Evolutionary conservation across 2,797 vertebrate species (phyloP), one percentile per base, ranked within the genome.

Genomic region (Buphagus erythrorhynchus): DNA sequence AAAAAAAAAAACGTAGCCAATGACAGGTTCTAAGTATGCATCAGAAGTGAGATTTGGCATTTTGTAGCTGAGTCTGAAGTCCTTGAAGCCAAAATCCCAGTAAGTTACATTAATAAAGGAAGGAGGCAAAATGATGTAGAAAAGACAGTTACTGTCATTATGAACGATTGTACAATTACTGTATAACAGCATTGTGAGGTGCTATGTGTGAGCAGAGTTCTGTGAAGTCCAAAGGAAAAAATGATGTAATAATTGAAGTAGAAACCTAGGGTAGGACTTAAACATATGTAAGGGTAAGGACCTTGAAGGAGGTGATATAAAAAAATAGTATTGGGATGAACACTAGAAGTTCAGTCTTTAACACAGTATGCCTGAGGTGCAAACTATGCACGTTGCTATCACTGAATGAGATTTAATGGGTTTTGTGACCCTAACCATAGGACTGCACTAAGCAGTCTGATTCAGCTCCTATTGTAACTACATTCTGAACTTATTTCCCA

Each of bases 161-260:
- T 0, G 1, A 24, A 40, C 0, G 0, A 24, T 46, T 45, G 9
- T 16, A 33, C 0, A 4, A 3, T 72, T 62, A n/a, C 0, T 74
- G 57, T 67, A 4, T 59, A 28, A 36, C 8, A 57, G 21, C 12
- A 5, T 26, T 65, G 52, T 58, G 57, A 35, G 25, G 28, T 16
- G 28, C 42, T 45, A 26, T 25, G 26, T 59, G 48, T 52, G 35
- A 95, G 25, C 35, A 49, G 45, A 49, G 57, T 67, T 71, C 25
- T 66, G 4, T 76, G 38, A 58, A 65, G 57, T 46, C 31, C 69
- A 55, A 35, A 36, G 51, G 33, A 28, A 49, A 51, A 71, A 43
- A 10, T 1, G 1, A 7, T 55, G 24, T 35, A 36, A 4, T 24
- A 63, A 67, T 14, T 58, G 40, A 51, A 35, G 19, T 86, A 26